Evolutionary conservation across 2,888 invertebrate genomes (phyloP).

Genomic region (Scrobipalpa costella): DNA sequence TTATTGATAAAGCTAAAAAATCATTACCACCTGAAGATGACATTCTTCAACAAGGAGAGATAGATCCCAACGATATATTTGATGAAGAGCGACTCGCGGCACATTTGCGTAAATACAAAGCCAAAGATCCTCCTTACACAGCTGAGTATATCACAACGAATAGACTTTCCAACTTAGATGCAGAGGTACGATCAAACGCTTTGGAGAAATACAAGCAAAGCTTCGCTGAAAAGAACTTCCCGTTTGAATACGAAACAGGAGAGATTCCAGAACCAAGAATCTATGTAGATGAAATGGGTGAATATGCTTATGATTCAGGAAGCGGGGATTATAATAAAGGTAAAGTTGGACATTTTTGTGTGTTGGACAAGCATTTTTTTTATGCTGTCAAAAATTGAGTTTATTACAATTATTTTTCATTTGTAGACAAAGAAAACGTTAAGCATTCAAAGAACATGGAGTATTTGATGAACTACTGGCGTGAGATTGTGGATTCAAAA

Average conservation of each 20-base stretch:
- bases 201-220: slow-evolving; percentile 73
- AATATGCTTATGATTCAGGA: slow-evolving; percentile 64
- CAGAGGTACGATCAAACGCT: slow-evolving; percentile 70
- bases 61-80: slow-evolving; percentile 54
- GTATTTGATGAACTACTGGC: slow-evolving; percentile 70
- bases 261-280: slow-evolving; percentile 79
- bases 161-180: slow-evolving; percentile 67
- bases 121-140: slow-evolving; percentile 62
- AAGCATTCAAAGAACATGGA: slow-evolving; percentile 69
- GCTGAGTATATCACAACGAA: slow-evolving; percentile 71
- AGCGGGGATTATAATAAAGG: slow-evolving; percentile 73
- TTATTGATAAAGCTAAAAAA: slow-evolving; percentile 67
- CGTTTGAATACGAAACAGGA: slow-evolving; percentile 73
- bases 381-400: background rate
- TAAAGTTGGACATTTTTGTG: slow-evolving; percentile 35
- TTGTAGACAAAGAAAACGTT: slow-evolving; percentile 15
- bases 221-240: slow-evolving; percentile 71
- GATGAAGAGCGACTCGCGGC: slow-evolving; percentile 78
- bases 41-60: slow-evolving; percentile 40
- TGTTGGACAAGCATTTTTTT: background rate
- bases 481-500: slow-evolving; percentile 60
- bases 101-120: slow-evolving; percentile 68
- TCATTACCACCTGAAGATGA: slow-evolving; percentile 49
- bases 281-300: slow-evolving; percentile 75
- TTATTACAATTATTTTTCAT: background rate